Evolutionary conservation across 2,888 invertebrate species (phyloP), one percentile per base, ranked within the genome.

Genomic region (Alentia gelatinosa): DNA sequence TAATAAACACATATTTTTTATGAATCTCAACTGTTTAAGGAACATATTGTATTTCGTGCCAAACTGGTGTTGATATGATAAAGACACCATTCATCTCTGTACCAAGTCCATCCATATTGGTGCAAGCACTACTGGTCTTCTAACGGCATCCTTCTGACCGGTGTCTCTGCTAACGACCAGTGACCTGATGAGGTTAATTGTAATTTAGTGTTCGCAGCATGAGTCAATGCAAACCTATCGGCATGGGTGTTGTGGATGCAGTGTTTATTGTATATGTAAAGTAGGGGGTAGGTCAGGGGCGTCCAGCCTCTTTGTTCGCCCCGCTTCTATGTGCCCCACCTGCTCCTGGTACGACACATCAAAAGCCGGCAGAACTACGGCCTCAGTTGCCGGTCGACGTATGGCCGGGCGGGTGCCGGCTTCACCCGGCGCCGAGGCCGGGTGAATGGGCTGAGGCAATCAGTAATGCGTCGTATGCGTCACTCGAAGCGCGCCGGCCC

Each of bases 171-270:
- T 15, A 26, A 30, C 12, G 30, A 26, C 1, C n/a, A 35, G 39
- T 79, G 79, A 79, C 79, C 79, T 39, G 79, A 79, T 23, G 19
- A 35, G 79, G 79, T 79, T 79, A 79, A 79, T 79, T 79, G 39
- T 19, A 35, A 79, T 79, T 79, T 12, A 4, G n/a, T 4, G 35
- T 79, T 5, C 23, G 37, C 37, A 15, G 35, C 15, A 56, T 56
- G 56, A 56, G 56, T 56, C 56, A 19, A 56, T 56, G 56, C 56
- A 56, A n/a, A n/a, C n/a, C n/a, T n/a, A n/a, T n/a, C n/a, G n/a
- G n/a, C 56, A n/a, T 56, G n/a, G 56, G 3, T 56, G 23, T 56
- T n/a, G 5, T 42, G 47, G 56, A 12, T n/a, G 19, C 19, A 56
- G n/a, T 56, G 56, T 19, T 19, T 19, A 3, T 7, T 47, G 47